Base-by-base conservation (phyloP, 2,888 invertebrate genomes). In the Drosophila stalkeri region DNA sequence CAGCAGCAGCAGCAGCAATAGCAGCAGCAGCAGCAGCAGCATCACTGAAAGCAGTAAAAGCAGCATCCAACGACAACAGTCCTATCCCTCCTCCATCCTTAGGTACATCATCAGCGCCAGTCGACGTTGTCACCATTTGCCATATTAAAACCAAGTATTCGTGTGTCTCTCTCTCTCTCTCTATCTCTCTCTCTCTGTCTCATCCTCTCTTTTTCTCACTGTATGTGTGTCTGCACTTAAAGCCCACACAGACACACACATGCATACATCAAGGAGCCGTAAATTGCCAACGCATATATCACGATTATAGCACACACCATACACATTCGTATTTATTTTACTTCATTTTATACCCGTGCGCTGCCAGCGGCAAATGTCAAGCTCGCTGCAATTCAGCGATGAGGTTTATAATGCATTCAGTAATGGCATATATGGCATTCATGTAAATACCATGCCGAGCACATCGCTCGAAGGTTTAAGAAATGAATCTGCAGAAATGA, bases 271-370 rank as follows among this genome's bases (percentile, higher is more conserved):
- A 68, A 73, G 72, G 67, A 80, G 72, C 65, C 82, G 82, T 89
- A 85, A 89, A 88, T 88, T 87, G 72, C 88, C 88, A 78, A 75
- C 82, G 70, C 77, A 75, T 89, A 89, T 89, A 89, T 83, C 80
- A 85, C 82, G 77, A 85, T 89, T 89, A 85, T 77, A 72, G 59
- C 74, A 56, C 54, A 54, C 33, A 51, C 51, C 77, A 86, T 70
- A 88, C 72, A 37, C 35, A 75, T 66, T 77, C 69, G 74, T 79
- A 87, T 85, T 85, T 89, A 85, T 87, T 84, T 85, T 72, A 89
- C 82, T 85, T 89, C 76, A 82, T 84, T 87, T 84, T 87, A 81
- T 87, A 46, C 33, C 55, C 49, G 60, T 39, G 44, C 52, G 35
- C 59, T 54, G 61, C 41, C 46, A 46, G 27, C 41, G 33, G 41